Evolutionary conservation across 2,797 vertebrate species (phyloP).

Genomic region (Falco cherrug): DNA sequence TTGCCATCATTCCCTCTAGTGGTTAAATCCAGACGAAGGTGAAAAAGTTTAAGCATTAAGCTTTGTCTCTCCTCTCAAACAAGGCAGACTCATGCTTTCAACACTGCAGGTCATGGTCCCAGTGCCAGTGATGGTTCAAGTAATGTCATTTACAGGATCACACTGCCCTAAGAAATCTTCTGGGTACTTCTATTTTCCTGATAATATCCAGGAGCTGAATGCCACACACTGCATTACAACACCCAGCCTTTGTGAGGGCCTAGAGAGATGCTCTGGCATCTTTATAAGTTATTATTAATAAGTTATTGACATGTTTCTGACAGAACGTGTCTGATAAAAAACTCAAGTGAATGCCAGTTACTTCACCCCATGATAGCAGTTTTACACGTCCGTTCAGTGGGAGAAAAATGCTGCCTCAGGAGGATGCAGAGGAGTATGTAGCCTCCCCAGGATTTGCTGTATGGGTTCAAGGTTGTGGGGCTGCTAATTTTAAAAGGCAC

Average conservation of each 20-base stretch:
- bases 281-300: too few relatives aligned
- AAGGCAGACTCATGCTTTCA: neutral
- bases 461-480: neutral
- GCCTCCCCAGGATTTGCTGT: neutral
- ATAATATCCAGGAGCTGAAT: neutral
- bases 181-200: neutral
- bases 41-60: neutral
- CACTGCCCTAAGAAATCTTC: neutral
- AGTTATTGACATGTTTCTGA: too few relatives aligned
- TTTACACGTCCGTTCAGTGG: neutral
- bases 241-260: neutral
- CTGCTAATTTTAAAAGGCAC: slow-evolving; percentile 3
- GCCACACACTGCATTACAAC: neutral
- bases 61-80: neutral
- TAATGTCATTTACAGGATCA: neutral
- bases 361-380: neutral
- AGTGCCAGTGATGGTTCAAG: neutral
- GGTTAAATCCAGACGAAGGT: neutral
- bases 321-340: too few relatives aligned
- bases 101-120: neutral
- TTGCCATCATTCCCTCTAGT: slow-evolving; percentile 37
- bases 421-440: neutral
- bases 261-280: neutral
- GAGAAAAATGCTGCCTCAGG: neutral
- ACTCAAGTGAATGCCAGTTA: neutral